A percentile compares a stretch with the other conserved stretches of the same genome.
Evolutionary conservation across 1,140 invertebrate genomes (phyloP).

Genomic region (Papilio glaucus): DNA sequence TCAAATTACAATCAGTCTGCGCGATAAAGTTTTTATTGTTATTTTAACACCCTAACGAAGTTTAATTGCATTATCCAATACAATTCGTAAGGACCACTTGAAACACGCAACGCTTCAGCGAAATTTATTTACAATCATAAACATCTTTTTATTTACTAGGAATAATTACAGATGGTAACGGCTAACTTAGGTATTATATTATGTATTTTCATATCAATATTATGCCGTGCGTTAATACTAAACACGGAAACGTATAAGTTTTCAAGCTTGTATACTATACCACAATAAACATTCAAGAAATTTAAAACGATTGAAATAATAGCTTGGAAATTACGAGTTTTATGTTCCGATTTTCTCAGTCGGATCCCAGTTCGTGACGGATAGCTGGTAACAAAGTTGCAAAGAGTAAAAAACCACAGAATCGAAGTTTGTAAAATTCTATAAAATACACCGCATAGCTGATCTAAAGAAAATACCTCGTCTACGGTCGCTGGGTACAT

Average conservation of each 20-base stretch:
- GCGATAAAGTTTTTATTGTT: slow-evolving; percentile 14
- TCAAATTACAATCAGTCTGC: slow-evolving; percentile 6
- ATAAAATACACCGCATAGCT: slow-evolving; percentile 26
- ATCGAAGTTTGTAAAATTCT: slow-evolving; percentile 31
- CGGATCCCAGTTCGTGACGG: slow-evolving; percentile 17
- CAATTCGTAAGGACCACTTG: slow-evolving; percentile 6
- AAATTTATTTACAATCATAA: slow-evolving; percentile 17
- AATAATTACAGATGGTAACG: background rate
- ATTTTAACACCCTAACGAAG: slow-evolving; percentile 14
- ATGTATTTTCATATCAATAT: background rate
- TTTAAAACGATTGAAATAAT: background rate
- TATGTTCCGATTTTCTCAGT: background rate
- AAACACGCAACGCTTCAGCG: slow-evolving; percentile 12
- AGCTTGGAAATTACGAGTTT: background rate
- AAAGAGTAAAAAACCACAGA: slow-evolving; percentile 30
- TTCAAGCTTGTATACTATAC: too few species aligned
- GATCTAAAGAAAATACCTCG: slow-evolving; percentile 30
- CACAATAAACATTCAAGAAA: background rate
- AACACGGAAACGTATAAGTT: too few species aligned
- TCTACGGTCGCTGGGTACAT: slow-evolving; percentile 20
- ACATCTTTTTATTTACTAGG: slow-evolving; percentile 4
- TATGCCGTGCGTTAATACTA: too few species aligned
- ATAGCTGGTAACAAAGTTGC: slow-evolving; percentile 7
- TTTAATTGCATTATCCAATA: slow-evolving; percentile 21
- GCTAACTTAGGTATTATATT: too few species aligned